Percentiles rank a stretch among this genome's conserved stretches.
Evolutionary conservation across 2,113 vertebrate genomes (phyloP).

Genomic region (Phyllostomus discolor): DNA sequence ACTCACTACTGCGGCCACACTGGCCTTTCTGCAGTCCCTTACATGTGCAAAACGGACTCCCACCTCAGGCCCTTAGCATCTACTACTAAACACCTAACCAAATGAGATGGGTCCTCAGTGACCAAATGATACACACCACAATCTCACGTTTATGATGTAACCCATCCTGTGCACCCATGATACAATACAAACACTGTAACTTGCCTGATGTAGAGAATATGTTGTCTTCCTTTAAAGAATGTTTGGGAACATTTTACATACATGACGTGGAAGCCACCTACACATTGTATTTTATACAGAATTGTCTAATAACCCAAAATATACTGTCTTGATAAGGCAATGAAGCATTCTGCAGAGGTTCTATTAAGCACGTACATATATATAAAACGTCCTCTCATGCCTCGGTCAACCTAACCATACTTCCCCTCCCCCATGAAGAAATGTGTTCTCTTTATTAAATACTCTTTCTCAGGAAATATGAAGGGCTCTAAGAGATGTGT

Average conservation of each 20-base stretch:
- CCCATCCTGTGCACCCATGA: background rate
- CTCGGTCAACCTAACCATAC: background rate
- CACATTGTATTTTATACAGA: background rate
- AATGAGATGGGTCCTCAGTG: background rate
- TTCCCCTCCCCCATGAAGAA: background rate
- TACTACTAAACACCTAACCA: background rate
- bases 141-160: background rate
- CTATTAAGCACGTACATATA: background rate
- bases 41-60: background rate
- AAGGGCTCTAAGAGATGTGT: background rate
- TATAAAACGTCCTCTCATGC: background rate
- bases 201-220: background rate
- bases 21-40: background rate
- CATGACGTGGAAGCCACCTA: background rate
- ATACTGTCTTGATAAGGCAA: background rate
- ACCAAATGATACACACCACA: background rate
- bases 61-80: background rate
- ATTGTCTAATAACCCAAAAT: background rate
- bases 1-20: background rate
- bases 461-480: background rate
- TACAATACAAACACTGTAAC: background rate
- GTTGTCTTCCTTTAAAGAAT: background rate
- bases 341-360: background rate
- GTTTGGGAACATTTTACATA: background rate
- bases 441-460: constrained; percentile 7